A percentile compares a stretch with the other conserved stretches of the same genome.
Conservation (phyloP, 1,140 invertebrate genomes). For the Uloborus diversus region DNA sequence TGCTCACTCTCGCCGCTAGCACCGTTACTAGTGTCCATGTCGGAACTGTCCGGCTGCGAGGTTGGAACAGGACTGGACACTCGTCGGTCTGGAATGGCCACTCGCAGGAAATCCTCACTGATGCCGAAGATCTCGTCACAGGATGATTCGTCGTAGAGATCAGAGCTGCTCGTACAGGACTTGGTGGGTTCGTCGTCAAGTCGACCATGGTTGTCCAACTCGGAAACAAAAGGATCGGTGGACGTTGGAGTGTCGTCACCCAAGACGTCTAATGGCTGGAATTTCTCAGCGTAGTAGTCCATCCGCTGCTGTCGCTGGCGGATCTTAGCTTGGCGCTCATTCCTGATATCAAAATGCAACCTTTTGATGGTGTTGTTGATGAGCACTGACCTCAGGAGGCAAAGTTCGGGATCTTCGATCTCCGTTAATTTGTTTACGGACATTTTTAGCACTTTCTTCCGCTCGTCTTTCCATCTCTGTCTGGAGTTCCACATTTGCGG, state of each 20-base stretch:
- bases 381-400: slow-evolving; percentile 83
- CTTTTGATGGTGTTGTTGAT: slow-evolving; percentile 91
- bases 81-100: slow-evolving; percentile 41
- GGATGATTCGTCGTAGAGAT: slow-evolving; percentile 46
- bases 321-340: slow-evolving; percentile 43
- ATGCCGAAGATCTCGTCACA: slow-evolving; percentile 58
- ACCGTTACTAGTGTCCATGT: neutral
- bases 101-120: slow-evolving; percentile 52
- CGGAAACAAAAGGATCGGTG: neutral
- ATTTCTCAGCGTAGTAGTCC: slow-evolving; percentile 22
- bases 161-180: neutral
- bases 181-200: neutral
- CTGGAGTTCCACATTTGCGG: slow-evolving; percentile 53
- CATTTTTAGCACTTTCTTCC: slow-evolving; percentile 79
- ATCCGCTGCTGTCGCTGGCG: slow-evolving; percentile 21
- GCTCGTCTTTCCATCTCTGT: slow-evolving; percentile 74
- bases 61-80: slow-evolving; percentile 42
- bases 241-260: neutral
- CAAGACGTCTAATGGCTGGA: neutral
- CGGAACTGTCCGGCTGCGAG: neutral
- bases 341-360: slow-evolving; percentile 69
- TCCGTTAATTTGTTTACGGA: slow-evolving; percentile 85
- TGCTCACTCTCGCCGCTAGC: neutral
- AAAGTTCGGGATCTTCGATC: slow-evolving; percentile 88
- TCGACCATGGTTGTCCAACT: neutral